Evolutionary conservation across 2,797 vertebrate genomes (phyloP).

Genomic region (Capromys pilorides): DNA sequence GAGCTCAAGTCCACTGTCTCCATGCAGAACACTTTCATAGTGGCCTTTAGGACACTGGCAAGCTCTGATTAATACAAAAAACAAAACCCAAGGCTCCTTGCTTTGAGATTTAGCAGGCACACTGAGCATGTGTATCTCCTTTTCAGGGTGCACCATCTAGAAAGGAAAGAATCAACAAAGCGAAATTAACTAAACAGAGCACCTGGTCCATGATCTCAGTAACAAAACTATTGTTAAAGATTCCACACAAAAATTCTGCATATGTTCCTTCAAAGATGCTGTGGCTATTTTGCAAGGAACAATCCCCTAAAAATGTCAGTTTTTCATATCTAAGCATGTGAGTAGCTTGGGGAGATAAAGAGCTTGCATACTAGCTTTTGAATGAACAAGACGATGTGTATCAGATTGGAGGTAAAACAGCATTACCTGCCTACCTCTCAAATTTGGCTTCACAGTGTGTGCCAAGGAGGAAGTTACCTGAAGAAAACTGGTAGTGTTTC

Average conservation of each 20-base stretch:
- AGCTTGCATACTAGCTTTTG: background rate
- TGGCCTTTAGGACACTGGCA: background rate
- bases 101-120: background rate
- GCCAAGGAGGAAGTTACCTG: background rate
- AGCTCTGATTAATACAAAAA: background rate
- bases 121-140: background rate
- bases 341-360: background rate
- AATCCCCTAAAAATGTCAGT: background rate
- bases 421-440: background rate
- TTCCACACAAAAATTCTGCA: background rate
- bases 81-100: background rate
- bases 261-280: background rate
- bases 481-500: background rate
- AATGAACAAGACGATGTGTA: background rate
- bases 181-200: background rate
- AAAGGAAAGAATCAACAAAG: background rate
- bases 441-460: slow-evolving; percentile 33
- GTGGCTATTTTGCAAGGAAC: background rate
- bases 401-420: background rate
- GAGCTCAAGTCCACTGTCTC: background rate
- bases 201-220: background rate
- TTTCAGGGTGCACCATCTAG: background rate
- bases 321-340: background rate
- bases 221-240: background rate
- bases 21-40: background rate